Conservation (phyloP, 1,140 invertebrate genomes). For the Asobara japonica region DNA sequence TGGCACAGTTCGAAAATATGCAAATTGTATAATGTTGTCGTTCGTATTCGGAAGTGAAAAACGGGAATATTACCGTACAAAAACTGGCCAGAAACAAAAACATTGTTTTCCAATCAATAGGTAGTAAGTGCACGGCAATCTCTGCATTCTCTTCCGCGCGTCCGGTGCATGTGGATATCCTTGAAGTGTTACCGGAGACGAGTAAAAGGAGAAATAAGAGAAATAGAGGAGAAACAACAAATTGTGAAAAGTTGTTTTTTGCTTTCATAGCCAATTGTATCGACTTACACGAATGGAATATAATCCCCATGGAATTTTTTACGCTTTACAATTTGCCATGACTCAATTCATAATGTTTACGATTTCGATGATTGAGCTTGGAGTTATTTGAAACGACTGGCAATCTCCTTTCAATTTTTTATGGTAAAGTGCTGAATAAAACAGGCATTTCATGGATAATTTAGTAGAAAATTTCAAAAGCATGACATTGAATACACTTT, state of each 20-base stretch:
- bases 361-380: background rate
- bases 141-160: background rate
- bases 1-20: no score
- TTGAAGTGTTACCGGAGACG: conserved; percentile 5
- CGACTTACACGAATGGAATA: background rate
- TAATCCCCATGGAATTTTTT: background rate
- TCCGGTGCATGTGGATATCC: background rate
- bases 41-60: background rate
- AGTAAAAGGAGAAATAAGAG: background rate
- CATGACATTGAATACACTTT: no score
- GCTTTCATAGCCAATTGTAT: conserved; percentile 4
- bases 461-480: background rate
- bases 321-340: background rate
- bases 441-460: background rate
- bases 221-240: background rate
- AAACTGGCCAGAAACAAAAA: background rate
- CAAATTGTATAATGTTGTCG: no score
- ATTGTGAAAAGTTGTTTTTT: background rate
- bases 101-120: background rate
- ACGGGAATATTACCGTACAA: background rate
- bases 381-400: background rate
- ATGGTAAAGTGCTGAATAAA: background rate
- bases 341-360: background rate
- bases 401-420: background rate
- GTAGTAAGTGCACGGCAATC: background rate